Evolutionary conservation across 2,113 vertebrate genomes (phyloP).

Genomic region (Numida meleagris): DNA sequence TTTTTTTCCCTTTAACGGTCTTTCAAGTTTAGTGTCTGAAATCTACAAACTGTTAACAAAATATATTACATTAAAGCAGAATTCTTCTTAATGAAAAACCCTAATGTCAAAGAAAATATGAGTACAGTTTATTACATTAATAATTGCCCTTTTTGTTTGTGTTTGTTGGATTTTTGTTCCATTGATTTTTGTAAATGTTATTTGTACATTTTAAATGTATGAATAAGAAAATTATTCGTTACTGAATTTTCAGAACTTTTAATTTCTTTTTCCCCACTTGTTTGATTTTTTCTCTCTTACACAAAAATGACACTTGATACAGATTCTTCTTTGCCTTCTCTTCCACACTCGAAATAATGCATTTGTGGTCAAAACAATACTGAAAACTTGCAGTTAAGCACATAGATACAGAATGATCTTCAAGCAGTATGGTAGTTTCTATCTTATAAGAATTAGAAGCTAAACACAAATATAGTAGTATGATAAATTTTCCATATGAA

Average conservation of each 20-base stretch:
- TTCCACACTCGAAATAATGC: background rate
- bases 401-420: background rate
- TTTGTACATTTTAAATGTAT: fast-evolving
- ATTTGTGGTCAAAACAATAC: background rate
- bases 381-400: background rate
- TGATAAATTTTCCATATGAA: background rate
- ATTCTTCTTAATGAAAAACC: background rate
- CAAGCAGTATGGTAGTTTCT: background rate
- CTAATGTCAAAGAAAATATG: fast-evolving
- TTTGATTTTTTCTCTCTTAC: background rate
- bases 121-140: background rate
- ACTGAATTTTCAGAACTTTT: background rate
- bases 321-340: background rate
- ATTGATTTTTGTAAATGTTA: background rate
- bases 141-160: background rate
- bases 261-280: fast-evolving
- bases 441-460: background rate
- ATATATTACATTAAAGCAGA: background rate
- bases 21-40: background rate
- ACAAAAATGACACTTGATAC: background rate
- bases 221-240: background rate
- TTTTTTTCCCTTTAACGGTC: background rate
- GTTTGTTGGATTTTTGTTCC: background rate
- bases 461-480: background rate
- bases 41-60: background rate